Conservation (phyloP, 2,888 invertebrate species). For the Meteorus colon region DNA sequence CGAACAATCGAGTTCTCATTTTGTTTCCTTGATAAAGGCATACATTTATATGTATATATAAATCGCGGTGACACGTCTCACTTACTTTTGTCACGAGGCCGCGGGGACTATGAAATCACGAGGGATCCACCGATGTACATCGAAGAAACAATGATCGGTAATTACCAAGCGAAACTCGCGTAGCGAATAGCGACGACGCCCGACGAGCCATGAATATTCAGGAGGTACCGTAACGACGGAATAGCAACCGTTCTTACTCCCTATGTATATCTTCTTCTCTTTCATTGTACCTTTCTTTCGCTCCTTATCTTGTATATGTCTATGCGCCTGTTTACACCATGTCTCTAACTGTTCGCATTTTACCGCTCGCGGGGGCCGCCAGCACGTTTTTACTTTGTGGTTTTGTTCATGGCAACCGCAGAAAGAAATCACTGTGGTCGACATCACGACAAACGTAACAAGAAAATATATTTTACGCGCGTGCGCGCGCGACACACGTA, state of each 20-base stretch:
- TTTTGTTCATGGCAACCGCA: constrained; percentile 53
- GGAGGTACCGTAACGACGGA: constrained; percentile 20
- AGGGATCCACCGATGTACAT: constrained; percentile 37
- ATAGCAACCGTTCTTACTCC: constrained; percentile 11
- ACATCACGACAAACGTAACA: constrained; percentile 39
- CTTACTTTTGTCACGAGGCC: background rate
- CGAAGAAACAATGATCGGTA: constrained; percentile 40
- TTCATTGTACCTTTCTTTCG: background rate
- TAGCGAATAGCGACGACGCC: constrained; percentile 33
- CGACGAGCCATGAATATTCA: constrained; percentile 37
- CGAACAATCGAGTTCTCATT: background rate
- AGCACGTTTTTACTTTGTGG: constrained; percentile 54
- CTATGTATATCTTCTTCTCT: background rate
- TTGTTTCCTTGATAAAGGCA: background rate
- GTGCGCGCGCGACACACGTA: background rate
- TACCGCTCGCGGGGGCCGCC: constrained; percentile 42
- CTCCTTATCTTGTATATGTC: background rate
- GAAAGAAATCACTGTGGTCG: constrained; percentile 61
- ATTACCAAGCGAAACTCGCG: constrained; percentile 38
- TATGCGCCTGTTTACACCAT: constrained; percentile 23
- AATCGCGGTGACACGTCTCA: background rate
- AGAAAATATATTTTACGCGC: constrained; percentile 28
- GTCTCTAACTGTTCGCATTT: constrained; percentile 48
- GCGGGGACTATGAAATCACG: constrained; percentile 15
- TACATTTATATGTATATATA: background rate